Evolutionary conservation across 2,113 vertebrate species (phyloP).

Genomic region (Conger conger): DNA sequence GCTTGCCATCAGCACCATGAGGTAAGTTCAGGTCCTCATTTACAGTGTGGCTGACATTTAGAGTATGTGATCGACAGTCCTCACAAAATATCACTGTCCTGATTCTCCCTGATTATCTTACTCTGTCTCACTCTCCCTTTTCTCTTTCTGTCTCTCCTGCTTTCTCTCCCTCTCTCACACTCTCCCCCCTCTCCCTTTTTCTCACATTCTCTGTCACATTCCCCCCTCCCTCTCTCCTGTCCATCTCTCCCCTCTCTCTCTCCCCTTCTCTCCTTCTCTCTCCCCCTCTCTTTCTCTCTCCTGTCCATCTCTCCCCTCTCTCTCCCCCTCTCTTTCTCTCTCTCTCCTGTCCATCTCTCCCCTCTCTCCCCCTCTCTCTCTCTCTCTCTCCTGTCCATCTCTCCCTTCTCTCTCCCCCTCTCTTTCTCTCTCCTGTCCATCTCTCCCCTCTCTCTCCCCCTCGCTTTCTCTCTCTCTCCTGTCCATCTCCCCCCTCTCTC

Average conservation of each 20-base stretch:
- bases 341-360: too few relatives aligned
- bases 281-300: too few relatives aligned
- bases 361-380: too few relatives aligned
- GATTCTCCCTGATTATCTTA: neutral
- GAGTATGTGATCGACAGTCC: neutral
- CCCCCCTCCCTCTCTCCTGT: neutral
- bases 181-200: neutral
- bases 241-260: too few relatives aligned
- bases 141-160: too few relatives aligned
- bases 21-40: slow-evolving; percentile 67
- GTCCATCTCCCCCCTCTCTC: neutral
- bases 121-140: too few relatives aligned
- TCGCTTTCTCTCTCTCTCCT: neutral
- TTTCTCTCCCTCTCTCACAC: too few relatives aligned
- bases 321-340: neutral
- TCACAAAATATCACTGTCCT: neutral
- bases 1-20: slow-evolving; percentile 92
- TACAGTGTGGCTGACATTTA: neutral
- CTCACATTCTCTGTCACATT: neutral
- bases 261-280: too few relatives aligned
- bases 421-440: too few relatives aligned
- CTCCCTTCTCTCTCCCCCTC: too few relatives aligned
- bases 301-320: neutral
- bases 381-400: too few relatives aligned
- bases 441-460: neutral